These are phyloP conservation scores for Chydorus sphaericus DNA, from an alignment of 2,888 invertebrate genomes.

Conservation along the genomic window DNA sequence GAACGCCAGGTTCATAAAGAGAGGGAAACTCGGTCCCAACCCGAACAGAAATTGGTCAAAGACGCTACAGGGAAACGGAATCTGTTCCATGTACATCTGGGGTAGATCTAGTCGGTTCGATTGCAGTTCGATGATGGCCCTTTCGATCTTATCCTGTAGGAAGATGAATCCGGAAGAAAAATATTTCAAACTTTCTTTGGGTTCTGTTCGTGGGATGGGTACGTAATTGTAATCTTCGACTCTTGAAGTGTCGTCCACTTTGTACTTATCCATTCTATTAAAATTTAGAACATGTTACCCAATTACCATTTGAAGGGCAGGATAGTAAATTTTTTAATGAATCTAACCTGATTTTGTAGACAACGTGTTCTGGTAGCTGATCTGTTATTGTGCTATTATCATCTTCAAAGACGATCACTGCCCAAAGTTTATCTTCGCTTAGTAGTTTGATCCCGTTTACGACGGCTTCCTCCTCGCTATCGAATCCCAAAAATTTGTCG, in stretches of 20 bases:
- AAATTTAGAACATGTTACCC: too few species aligned
- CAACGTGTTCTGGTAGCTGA: conserved; percentile 32
- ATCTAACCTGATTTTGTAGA: conserved; percentile 47
- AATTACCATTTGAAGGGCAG: too few species aligned
- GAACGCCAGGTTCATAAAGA: conserved; percentile 40
- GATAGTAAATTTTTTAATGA: too few species aligned
- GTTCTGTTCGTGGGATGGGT: conserved; percentile 26
- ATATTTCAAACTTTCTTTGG: conserved; percentile 36
- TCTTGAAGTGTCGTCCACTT: conserved; percentile 31
- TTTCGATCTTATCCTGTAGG: conserved; percentile 68
- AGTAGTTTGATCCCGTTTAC: conserved; percentile 41
- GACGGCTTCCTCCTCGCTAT: conserved; percentile 39
- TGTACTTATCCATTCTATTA: conserved; percentile 32
- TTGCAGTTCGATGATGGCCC: conserved; percentile 52
- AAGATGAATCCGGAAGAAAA: conserved; percentile 61
- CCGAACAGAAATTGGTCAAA: conserved; percentile 34
- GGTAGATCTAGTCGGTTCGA: conserved; percentile 27
- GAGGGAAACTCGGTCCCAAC: conserved; percentile 36
- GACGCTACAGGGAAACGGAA: conserved; percentile 35
- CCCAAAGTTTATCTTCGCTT: conserved; percentile 48
- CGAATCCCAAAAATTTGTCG: conserved; percentile 27
- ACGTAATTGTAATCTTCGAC: conserved; percentile 27
- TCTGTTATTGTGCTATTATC: too few species aligned
- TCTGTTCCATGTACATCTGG: conserved; percentile 58
- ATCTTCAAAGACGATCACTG: conserved; percentile 40